phyloP scores from a whole-genome alignment of 2,797 vertebrate genomes.

The Sebastolobus alascanus region DNA sequence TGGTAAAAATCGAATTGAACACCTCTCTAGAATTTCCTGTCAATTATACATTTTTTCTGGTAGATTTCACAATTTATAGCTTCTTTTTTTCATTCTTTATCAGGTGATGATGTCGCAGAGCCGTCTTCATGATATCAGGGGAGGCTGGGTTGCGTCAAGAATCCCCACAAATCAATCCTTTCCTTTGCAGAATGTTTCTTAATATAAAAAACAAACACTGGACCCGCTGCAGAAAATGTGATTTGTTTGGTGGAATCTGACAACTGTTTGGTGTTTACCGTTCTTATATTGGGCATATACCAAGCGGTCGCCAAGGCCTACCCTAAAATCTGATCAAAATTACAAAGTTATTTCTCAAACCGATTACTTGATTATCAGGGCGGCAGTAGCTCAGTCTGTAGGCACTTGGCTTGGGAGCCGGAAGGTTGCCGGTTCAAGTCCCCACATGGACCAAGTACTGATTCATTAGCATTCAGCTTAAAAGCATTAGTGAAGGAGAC shows the following conservation, averaged over 20 bases:
- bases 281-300: background rate
- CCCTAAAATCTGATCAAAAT: background rate
- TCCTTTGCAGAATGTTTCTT: background rate
- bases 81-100: background rate
- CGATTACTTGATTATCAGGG: no score
- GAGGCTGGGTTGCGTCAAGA: background rate
- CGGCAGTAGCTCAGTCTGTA: no score
- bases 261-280: background rate
- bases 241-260: background rate
- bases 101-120: conserved; percentile 43
- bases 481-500: background rate
- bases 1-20: conserved; percentile 11
- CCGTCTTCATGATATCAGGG: conserved; percentile 37
- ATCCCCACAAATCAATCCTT: background rate
- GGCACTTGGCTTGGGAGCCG: no score
- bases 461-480: conserved; percentile 1
- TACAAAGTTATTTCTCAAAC: background rate
- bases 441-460: no score
- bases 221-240: background rate
- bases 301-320: background rate
- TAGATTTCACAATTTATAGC: background rate
- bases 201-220: conserved; percentile 3
- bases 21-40: no score
- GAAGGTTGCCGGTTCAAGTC: no score
- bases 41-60: no score